These are phyloP conservation scores for Phaonia tiefii DNA, from an alignment of 2,888 invertebrate genomes.

Conservation along the genomic window DNA sequence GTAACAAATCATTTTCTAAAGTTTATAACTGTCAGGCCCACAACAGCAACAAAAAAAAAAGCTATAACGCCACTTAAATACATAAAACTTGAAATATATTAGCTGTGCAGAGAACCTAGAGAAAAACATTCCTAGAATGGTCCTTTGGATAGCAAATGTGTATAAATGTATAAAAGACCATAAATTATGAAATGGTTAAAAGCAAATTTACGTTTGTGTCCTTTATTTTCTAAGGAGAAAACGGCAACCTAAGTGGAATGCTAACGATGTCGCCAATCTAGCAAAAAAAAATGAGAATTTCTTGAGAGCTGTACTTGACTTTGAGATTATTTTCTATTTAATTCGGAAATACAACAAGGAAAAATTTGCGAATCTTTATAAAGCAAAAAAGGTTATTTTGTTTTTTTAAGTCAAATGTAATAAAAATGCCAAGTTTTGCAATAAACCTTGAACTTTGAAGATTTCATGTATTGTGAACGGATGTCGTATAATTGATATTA, in stretches of 20 bases:
- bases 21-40: not conserved
- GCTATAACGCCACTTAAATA: constrained; percentile 19
- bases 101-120: not conserved
- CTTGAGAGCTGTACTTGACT: constrained; percentile 40
- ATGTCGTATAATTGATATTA: no score
- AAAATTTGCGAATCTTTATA: not conserved
- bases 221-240: not conserved
- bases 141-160: constrained; percentile 42
- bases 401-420: not conserved
- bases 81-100: constrained; percentile 13
- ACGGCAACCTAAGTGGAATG: no score
- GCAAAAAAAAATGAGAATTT: constrained; percentile 9
- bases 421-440: not conserved
- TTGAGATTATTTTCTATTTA: constrained; percentile 36
- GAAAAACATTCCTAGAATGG: not conserved
- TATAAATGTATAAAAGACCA: constrained; percentile 15
- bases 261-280: constrained; percentile 14
- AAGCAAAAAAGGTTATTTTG: constrained; percentile 9
- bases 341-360: not conserved
- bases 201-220: constrained; percentile 41
- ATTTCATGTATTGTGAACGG: no score
- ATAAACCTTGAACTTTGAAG: not conserved
- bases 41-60: not conserved
- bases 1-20: constrained; percentile 28
- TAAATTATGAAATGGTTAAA: constrained; percentile 54